A percentile compares a stretch with the other conserved stretches of the same genome.
phyloP scores from a whole-genome alignment of 2,888 invertebrate species.

The Ochropacha duplaris region DNA sequence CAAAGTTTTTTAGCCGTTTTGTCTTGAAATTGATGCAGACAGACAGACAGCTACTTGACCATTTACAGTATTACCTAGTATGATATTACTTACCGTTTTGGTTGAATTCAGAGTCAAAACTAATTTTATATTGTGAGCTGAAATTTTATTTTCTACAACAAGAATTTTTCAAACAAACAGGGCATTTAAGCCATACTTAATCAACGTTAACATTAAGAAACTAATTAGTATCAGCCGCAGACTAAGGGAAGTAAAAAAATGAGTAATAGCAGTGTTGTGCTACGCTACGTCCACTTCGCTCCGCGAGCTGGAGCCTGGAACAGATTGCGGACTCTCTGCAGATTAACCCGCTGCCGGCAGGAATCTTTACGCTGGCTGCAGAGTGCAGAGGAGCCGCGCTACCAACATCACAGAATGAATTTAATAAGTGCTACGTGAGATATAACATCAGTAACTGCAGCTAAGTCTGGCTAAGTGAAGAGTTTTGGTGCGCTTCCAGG shows the following conservation, averaged over 20 bases:
- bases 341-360: not conserved
- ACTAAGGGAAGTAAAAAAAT: not conserved
- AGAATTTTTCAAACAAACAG: not conserved
- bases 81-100: too few species aligned
- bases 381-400: not conserved
- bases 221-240: not conserved
- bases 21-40: too few species aligned
- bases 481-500: not conserved
- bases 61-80: too few species aligned
- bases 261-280: not conserved
- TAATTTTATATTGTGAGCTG: too few species aligned
- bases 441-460: not conserved
- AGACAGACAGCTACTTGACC: too few species aligned
- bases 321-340: not conserved
- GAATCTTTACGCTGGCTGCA: not conserved
- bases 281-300: not conserved
- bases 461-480: not conserved
- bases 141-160: too few species aligned
- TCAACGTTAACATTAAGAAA: not conserved
- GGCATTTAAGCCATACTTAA: not conserved
- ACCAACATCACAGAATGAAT: not conserved
- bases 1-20: too few species aligned
- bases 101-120: too few species aligned
- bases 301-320: not conserved
- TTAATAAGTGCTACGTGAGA: not conserved